Percentiles rank a stretch among this genome's conserved stretches.
phyloP scores from a whole-genome alignment of 92 coral and sea anemone genomes.

The Phenganax stokvisi region DNA sequence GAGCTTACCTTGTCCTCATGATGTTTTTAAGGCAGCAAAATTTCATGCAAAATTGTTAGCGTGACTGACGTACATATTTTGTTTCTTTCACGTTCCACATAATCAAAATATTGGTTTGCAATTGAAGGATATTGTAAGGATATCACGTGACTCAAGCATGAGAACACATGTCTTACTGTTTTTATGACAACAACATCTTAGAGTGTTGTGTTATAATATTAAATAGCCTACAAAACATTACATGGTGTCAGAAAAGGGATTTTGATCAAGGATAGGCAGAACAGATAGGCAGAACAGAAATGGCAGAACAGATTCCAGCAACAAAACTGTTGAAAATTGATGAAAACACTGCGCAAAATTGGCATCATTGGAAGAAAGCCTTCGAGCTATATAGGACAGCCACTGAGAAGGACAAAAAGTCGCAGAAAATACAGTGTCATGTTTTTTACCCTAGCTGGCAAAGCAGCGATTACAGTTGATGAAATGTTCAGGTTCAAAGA shows the following conservation, averaged over 20 bases:
- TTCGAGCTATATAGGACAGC: background rate
- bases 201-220: too few relatives aligned
- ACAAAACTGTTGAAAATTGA: too few relatives aligned
- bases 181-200: too few relatives aligned
- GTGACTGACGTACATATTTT: background rate
- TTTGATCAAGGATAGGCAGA: too few relatives aligned
- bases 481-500: constrained; percentile 29
- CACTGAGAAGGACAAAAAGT: background rate
- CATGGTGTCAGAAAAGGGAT: too few relatives aligned
- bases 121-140: constrained; percentile 18
- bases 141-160: too few relatives aligned
- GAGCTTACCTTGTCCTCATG: background rate
- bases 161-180: too few relatives aligned
- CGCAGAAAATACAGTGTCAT: constrained; percentile 44
- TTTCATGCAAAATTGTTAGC: background rate
- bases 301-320: too few relatives aligned
- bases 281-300: too few relatives aligned
- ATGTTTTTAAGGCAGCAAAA: background rate
- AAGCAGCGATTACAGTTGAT: constrained; percentile 38
- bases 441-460: constrained; percentile 43
- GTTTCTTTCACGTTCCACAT: constrained; percentile 13
- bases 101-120: constrained; percentile 3
- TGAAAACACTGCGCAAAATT: background rate
- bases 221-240: too few relatives aligned
- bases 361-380: background rate